Base-by-base conservation (phyloP, 2,797 vertebrate genomes). In the Muscicapa comitata region DNA sequence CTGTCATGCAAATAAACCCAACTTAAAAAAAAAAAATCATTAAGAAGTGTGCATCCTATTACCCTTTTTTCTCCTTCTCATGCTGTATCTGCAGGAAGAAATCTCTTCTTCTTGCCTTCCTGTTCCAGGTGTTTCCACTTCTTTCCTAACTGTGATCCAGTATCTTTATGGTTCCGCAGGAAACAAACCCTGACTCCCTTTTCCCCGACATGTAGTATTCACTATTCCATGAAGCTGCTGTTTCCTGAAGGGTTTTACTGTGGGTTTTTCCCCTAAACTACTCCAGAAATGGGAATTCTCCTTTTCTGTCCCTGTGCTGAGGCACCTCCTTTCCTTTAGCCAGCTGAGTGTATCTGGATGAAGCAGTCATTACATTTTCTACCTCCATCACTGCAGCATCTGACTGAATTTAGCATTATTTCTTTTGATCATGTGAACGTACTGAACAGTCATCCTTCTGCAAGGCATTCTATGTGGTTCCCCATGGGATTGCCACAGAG, bases 1-100 rank as follows among this genome's bases (percentile, higher is more conserved):
- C 43, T 95, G 63, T 84, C 47, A 67, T 65, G 61, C 76, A 95
- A 80, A 96, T 31, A 74, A 94, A 68, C 42, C 33, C 38, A 90
- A 66, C 57, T 48, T 0, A 4, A 61, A 70, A 48, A 50, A 68
- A 58, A 74, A 26, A 66, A 80, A 33, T 35, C 37, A 51, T 88
- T 85, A 71, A 48, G 70, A 76, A 77, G 11, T 2, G 1, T 77
- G 19, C 57, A 57, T 65, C 38, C 38, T 58, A 55, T 81, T 48
- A 90, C 55, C 62, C 5, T 57, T 54, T 47, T 86, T 19, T 54
- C 42, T 80, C 33, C 59, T 91, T 68, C 42, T 70, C 25, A 42
- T 21, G 11, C 43, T 88, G 11, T 20, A 13, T 28, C 5, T 70
- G 24, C 33, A 50, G n/a, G 54, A 54, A 86, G 18, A 86, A 89